These are phyloP conservation scores for Bujurquina vittata DNA, from an alignment of 2,113 vertebrate genomes.

Conservation along the genomic window DNA sequence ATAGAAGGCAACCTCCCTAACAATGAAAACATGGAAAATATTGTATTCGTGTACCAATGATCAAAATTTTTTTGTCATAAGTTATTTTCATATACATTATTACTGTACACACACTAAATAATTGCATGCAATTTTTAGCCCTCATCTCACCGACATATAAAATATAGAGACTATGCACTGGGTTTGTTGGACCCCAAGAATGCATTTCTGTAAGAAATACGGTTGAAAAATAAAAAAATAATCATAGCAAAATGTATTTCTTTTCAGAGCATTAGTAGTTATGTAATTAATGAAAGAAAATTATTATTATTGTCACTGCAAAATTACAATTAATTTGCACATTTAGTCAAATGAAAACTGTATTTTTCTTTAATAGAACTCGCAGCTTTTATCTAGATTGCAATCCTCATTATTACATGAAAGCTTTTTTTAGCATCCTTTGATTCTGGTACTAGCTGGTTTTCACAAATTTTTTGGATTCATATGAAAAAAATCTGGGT, in stretches of 20 bases:
- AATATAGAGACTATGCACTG: background rate
- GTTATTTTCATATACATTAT: too few relatives aligned
- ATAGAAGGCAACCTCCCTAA: background rate
- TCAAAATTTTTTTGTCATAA: too few relatives aligned
- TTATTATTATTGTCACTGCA: background rate
- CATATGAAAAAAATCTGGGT: background rate
- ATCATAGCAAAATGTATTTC: background rate
- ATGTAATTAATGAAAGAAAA: background rate
- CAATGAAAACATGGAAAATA: background rate
- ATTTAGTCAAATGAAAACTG: background rate
- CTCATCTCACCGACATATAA: background rate
- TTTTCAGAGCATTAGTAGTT: background rate
- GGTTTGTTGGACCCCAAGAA: background rate
- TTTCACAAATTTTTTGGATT: background rate
- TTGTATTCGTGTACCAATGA: too few relatives aligned
- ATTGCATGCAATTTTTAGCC: too few relatives aligned
- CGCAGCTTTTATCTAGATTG: background rate
- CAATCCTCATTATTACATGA: background rate
- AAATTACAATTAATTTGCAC: background rate
- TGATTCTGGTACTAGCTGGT: background rate
- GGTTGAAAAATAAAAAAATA: background rate
- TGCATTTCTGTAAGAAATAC: background rate
- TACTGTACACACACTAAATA: too few relatives aligned
- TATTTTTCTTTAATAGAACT: background rate
- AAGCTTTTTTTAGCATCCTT: background rate